These are phyloP conservation scores for Girardia tigrina DNA, from an alignment of 2,888 invertebrate genomes.

Conservation along the genomic window DNA sequence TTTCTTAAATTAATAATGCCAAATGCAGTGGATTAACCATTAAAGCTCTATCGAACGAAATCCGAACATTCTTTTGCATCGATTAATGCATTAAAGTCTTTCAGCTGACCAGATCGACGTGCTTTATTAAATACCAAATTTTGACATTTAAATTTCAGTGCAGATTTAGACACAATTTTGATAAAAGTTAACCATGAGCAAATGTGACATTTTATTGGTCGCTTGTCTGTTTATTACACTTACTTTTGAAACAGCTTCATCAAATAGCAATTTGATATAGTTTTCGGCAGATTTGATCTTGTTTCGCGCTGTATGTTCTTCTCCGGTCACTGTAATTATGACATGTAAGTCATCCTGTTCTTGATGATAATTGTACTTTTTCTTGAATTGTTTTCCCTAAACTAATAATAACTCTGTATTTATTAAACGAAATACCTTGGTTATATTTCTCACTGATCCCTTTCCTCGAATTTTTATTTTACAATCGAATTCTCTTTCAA, in stretches of 20 bases:
- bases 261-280: background rate
- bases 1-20: background rate
- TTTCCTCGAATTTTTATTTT: background rate
- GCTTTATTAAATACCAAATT: background rate
- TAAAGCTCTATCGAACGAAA: background rate
- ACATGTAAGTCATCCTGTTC: constrained; percentile 1
- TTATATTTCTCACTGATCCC: background rate
- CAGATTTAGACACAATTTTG: background rate
- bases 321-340: background rate
- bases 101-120: background rate
- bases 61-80: background rate
- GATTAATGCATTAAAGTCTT: background rate
- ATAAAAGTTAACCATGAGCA: background rate
- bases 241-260: constrained; percentile 18
- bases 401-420: background rate
- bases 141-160: constrained; percentile 25
- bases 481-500: constrained; percentile 23
- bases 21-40: no score
- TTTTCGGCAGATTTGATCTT: background rate
- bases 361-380: background rate
- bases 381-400: background rate
- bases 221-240: background rate
- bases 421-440: background rate
- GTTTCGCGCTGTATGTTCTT: background rate
- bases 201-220: background rate